Conservation (phyloP, 2,797 vertebrate genomes). For the Betta splendens region DNA sequence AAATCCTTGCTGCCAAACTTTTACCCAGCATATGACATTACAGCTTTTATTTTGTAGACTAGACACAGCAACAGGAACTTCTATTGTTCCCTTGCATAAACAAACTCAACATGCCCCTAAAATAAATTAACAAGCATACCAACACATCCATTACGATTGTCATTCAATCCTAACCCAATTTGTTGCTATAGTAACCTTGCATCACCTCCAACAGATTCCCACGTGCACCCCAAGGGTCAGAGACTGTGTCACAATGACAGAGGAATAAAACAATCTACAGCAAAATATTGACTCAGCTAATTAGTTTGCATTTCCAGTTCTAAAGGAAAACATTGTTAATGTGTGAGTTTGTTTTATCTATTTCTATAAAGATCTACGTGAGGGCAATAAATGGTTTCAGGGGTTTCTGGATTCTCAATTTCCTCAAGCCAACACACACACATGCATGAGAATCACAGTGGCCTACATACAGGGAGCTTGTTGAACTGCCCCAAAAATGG, state of each 20-base stretch:
- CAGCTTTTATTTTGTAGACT: too few species aligned
- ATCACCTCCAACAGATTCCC: slow-evolving; percentile 11
- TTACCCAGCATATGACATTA: too few species aligned
- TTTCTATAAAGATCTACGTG: background rate
- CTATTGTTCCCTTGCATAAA: background rate
- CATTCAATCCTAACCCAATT: slow-evolving; percentile 49
- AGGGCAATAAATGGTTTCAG: slow-evolving; percentile 7
- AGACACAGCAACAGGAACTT: background rate
- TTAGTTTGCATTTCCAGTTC: background rate
- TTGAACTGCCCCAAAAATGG: slow-evolving; percentile 48
- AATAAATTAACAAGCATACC: background rate
- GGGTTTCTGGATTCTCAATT: slow-evolving; percentile 41
- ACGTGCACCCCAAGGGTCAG: slow-evolving; percentile 34
- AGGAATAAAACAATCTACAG: background rate
- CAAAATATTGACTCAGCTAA: background rate
- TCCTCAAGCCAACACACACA: slow-evolving; percentile 29
- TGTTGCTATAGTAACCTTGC: slow-evolving; percentile 57
- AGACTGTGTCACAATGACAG: slow-evolving; percentile 26
- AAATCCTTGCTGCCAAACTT: too few species aligned
- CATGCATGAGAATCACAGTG: slow-evolving; percentile 47
- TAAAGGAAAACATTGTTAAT: background rate
- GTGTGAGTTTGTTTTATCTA: background rate
- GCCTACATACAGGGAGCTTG: slow-evolving; percentile 60
- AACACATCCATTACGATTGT: background rate
- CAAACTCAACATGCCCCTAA: too few species aligned